These are phyloP conservation scores for Buteo buteo DNA, from an alignment of 2,113 vertebrate species.

Conservation along the genomic window DNA sequence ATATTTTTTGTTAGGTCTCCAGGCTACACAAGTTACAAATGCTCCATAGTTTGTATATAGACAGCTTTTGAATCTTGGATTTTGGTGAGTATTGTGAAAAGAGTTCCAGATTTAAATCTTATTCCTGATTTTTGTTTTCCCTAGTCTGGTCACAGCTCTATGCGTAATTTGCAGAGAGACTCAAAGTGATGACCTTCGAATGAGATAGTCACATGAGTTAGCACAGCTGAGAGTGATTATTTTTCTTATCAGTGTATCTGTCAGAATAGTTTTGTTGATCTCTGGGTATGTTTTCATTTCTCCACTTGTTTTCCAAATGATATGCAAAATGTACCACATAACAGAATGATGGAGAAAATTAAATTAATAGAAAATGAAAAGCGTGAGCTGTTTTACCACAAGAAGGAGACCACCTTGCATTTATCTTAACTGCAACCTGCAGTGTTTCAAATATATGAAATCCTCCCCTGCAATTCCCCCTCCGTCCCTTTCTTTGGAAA, in stretches of 20 bases:
- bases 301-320: not conserved
- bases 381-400: not conserved
- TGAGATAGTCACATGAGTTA: not conserved
- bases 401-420: not conserved
- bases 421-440: not conserved
- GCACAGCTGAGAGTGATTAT: not conserved
- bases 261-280: not conserved
- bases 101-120: not conserved
- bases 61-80: not conserved
- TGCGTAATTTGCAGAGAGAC: not conserved
- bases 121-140: not conserved
- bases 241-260: not conserved
- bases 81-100: not conserved
- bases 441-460: not conserved
- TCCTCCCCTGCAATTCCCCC: too few species aligned
- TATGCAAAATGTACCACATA: not conserved
- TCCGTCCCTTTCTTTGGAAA: not conserved
- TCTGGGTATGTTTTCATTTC: not conserved
- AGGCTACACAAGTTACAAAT: not conserved
- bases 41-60: fast-evolving
- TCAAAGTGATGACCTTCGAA: not conserved
- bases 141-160: not conserved
- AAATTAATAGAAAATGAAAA: not conserved
- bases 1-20: not conserved
- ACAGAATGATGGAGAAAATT: not conserved